Percentiles rank a stretch among this genome's conserved stretches.
These are phyloP conservation scores for Crenuchus spilurus DNA, from an alignment of 2,797 vertebrate genomes.

Conservation along the genomic window DNA sequence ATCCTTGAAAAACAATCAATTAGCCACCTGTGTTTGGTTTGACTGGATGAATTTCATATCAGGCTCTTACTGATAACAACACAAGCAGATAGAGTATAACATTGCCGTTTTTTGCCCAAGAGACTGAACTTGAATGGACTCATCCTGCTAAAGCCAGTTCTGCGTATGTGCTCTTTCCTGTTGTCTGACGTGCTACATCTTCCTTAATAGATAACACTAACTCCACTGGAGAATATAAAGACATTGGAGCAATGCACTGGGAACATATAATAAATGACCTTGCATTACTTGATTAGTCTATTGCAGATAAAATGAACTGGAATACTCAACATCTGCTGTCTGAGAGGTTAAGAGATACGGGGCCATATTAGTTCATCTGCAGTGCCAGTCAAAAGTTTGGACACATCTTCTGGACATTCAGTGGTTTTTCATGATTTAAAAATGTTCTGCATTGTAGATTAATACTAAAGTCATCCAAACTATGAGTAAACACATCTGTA, in stretches of 20 bases:
- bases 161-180: neutral
- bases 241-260: constrained; percentile 38
- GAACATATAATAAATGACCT: constrained; percentile 40
- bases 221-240: constrained; percentile 14
- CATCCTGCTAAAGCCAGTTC: neutral
- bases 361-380: too few relatives aligned
- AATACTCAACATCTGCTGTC: constrained; percentile 29
- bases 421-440: too few relatives aligned
- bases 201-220: constrained; percentile 16
- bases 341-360: neutral
- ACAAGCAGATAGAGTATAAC: neutral
- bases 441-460: too few relatives aligned
- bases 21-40: constrained; percentile 31
- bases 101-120: neutral
- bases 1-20: constrained; percentile 33
- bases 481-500: too few relatives aligned
- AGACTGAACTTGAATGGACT: neutral
- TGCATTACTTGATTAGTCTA: constrained; percentile 38
- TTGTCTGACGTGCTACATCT: constrained; percentile 14
- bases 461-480: too few relatives aligned
- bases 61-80: constrained; percentile 9
- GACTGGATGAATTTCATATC: constrained; percentile 21
- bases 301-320: constrained; percentile 37
- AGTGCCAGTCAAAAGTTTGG: too few relatives aligned
- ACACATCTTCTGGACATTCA: too few relatives aligned